Base-by-base conservation (phyloP, 2,888 invertebrate species). In the Molorchus minor region DNA sequence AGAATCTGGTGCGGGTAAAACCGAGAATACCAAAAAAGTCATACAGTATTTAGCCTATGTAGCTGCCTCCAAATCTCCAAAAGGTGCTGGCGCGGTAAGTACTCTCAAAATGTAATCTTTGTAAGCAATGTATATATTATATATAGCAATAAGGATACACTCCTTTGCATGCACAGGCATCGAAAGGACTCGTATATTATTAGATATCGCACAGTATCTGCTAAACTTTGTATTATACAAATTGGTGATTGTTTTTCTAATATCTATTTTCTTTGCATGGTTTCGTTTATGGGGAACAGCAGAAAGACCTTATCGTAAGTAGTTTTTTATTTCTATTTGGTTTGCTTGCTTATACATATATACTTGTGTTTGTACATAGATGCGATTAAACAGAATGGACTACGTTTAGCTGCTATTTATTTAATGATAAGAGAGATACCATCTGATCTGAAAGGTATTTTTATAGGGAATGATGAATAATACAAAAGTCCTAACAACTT, bases 1-100 rank as follows among this genome's bases (percentile, higher is more conserved):
- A 74, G 99, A 99, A 83, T 99, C 98, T n/a, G 99, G 99, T 72
- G 99, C 99, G 71, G 99, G 99, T 70, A 99, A 99, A 85, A 99
- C 99, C 47, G 99, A 99, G 82, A 99, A 99, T 83, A 99, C 99
- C 60, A 99, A 99, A 85, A 99, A 99, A 87, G 99, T 99, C 54
- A 99, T 99, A 79, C 99, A 99, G 85, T 99, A 99, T 85, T 87
- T 99, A 80, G 99, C 99, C 40, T 97, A 96, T 82, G 98, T 99
- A 56, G 99, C 99, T 69, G 98, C 99, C 46, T 98, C 98, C 19
- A 96, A 96, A 82, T 94, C 95, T 51, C 94, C 95, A 51, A 94
- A 95, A 82, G 88, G 90, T 77, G 89, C 92, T 35, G 91, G 91
- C 81, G 91, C 91, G 89, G 92, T 92, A 87, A 89, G 91, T 82